Conservation (phyloP, 2,113 vertebrate species). For the Arvicanthis niloticus region DNA sequence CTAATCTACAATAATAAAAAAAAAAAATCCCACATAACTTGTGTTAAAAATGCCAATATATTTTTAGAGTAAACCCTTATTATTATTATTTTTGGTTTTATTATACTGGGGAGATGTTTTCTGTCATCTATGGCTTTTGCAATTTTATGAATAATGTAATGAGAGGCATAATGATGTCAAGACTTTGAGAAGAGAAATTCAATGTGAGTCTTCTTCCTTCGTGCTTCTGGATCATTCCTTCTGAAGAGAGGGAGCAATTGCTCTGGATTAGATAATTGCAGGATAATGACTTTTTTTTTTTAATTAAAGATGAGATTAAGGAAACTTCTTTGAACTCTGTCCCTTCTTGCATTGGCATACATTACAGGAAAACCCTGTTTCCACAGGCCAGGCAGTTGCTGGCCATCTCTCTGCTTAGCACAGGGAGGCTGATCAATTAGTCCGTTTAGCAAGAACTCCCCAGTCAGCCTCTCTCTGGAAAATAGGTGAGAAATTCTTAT, state of each 20-base stretch:
- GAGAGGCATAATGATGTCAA: neutral
- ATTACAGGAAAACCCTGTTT: conserved; percentile 69
- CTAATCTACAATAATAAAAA: neutral
- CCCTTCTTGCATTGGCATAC: conserved; percentile 53
- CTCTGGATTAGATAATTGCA: neutral
- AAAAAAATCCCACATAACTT: neutral
- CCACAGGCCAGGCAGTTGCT: conserved; percentile 70
- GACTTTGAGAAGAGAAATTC: conserved; percentile 1
- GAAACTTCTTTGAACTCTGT: neutral
- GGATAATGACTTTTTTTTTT: too few relatives aligned
- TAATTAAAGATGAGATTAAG: neutral
- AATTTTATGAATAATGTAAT: neutral
- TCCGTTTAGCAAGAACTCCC: conserved; percentile 85
- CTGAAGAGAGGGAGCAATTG: neutral
- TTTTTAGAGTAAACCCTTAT: neutral
- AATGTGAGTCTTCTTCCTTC: neutral
- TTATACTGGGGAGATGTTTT: neutral
- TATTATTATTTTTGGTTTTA: neutral
- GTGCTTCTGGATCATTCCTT: neutral
- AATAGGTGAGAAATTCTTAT: conserved; percentile 90
- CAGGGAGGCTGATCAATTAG: conserved; percentile 87
- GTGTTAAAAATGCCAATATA: accelerated
- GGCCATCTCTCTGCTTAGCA: conserved; percentile 77
- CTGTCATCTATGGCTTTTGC: neutral
- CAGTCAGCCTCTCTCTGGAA: conserved; percentile 88